Percentiles rank a stretch among this genome's conserved stretches.
Evolutionary conservation across 2,888 invertebrate genomes (phyloP).

Genomic region (Phyllotreta cruciferae): DNA sequence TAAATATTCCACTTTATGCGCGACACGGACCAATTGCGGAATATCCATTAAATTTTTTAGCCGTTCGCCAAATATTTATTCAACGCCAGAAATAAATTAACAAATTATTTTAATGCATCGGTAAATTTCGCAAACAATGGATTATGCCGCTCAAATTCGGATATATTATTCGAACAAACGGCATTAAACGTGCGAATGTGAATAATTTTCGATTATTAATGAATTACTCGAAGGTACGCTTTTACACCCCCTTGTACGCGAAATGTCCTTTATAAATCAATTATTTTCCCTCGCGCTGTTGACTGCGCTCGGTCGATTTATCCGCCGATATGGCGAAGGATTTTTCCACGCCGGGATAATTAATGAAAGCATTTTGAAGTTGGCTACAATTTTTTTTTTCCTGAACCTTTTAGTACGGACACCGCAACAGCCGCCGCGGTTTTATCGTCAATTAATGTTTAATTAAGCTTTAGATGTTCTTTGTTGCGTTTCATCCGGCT

Average conservation of each 20-base stretch:
- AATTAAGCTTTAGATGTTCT: neutral
- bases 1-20: constrained; percentile 10
- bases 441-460: constrained; percentile 11
- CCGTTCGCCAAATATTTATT: constrained; percentile 1
- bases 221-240: too few relatives aligned
- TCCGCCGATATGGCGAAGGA: too few relatives aligned
- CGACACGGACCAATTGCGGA: constrained; percentile 9
- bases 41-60: constrained; percentile 13
- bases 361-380: neutral
- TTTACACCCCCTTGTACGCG: too few relatives aligned
- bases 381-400: neutral
- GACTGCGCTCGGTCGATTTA: too few relatives aligned
- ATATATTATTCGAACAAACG: too few relatives aligned
- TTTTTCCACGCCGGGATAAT: neutral
- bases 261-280: too few relatives aligned
- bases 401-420: neutral
- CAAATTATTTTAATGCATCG: constrained; percentile 15
- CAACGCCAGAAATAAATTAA: constrained; percentile 8
- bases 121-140: neutral
- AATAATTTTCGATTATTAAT: too few relatives aligned
- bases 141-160: too few relatives aligned
- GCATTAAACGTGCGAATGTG: too few relatives aligned
- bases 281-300: too few relatives aligned
- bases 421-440: neutral
- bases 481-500: neutral